Evolutionary conservation across 2,888 invertebrate species (phyloP), one percentile per base, ranked within the genome.

Genomic region (Ypsolopha sequella): DNA sequence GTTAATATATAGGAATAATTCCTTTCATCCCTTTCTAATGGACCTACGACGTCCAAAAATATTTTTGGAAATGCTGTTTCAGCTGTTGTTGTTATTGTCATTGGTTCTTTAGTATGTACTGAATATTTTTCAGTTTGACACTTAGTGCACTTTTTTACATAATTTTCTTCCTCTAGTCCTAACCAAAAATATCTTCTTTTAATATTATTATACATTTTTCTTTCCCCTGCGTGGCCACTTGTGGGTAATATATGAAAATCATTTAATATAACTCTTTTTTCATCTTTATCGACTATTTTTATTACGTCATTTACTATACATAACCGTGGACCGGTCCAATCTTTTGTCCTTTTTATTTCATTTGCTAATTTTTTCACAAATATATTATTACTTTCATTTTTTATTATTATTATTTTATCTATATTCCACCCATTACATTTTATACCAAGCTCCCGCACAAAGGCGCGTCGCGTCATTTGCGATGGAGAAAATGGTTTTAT

Each of bases 21-120:
- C 39, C 46, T n/a, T 39, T 54, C 53, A 41, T 58, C 55, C 13
- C 11, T 54, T 14, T 54, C 52, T 39, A 59, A 49, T 6, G 57
- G 57, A 4, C 57, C 56, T 11, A 59, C 46, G 14, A 56, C 35
- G 38, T 57, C 57, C n/a, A 56, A 43, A 51, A 48, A 58, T 34
- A 56, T 50, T 46, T 59, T 58, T 36, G 58, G 52, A 36, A 59
- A 56, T 4, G 55, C 54, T 7, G 51, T 36, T 11, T 50, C 33
- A 4, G 56, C 58, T 7, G 55, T 59, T 7, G 53, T 41, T 9
- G 57, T 59, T 10, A 56, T 53, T 1, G 6, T 33, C 57, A 59
- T 56, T n/a, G 57, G 57, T 47, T 56, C 48, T 36, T 50, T 52
- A 10, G 36, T 50, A 3, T 6, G 14, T 36, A 10, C n/a, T 11